phyloP scores from a whole-genome alignment of 2,797 vertebrate genomes.

The Sebastes paucispinis region DNA sequence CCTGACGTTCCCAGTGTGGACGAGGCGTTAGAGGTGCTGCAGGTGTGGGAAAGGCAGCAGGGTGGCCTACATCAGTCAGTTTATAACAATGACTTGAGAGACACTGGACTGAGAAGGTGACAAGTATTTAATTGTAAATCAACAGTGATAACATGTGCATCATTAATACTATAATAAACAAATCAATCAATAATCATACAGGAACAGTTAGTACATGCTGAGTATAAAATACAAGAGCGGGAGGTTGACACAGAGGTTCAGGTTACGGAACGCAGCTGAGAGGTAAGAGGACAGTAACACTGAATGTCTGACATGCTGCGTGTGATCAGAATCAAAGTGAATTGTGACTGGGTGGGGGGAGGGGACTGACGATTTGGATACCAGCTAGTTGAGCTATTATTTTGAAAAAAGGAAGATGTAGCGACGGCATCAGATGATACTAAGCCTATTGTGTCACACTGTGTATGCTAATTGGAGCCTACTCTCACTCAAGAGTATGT shows the following conservation, averaged over 20 bases:
- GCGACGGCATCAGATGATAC: background rate
- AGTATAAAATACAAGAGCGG: constrained; percentile 42
- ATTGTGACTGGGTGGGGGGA: background rate
- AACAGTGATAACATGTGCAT: constrained; percentile 67
- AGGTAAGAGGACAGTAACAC: background rate
- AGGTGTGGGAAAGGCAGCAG: background rate
- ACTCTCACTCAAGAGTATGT: background rate
- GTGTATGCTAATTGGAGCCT: background rate
- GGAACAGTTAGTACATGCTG: constrained; percentile 67
- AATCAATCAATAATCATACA: constrained; percentile 49
- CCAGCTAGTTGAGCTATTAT: background rate
- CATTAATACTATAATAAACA: constrained; percentile 62
- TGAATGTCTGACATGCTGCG: background rate
- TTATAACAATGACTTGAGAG: constrained; percentile 20
- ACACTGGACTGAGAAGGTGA: constrained; percentile 53
- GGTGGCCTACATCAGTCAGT: background rate
- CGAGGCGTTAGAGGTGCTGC: too few relatives aligned
- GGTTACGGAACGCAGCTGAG: background rate
- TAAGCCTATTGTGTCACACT: background rate
- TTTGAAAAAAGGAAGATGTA: background rate
- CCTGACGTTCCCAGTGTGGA: too few relatives aligned
- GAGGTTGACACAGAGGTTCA: background rate
- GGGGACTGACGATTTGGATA: background rate
- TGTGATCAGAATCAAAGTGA: background rate
- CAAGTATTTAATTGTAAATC: constrained; percentile 74